Evolutionary conservation across 1,140 invertebrate species (phyloP).

Genomic region (Drosophila ohnishii): DNA sequence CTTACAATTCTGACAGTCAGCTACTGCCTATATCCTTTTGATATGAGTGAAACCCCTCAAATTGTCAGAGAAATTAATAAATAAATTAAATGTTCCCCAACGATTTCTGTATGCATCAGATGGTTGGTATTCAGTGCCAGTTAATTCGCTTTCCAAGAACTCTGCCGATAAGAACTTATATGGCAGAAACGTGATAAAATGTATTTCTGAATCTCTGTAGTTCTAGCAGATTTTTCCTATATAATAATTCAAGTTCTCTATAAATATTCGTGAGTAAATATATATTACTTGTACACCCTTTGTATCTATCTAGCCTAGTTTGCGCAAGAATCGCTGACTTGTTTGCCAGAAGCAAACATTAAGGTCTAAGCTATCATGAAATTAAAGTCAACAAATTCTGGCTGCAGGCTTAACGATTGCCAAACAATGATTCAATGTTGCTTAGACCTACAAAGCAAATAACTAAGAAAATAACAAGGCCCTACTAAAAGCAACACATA

Average conservation of each 20-base stretch:
- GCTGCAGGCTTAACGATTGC: slow-evolving; percentile 8
- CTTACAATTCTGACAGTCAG: background rate
- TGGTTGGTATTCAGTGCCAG: slow-evolving; percentile 7
- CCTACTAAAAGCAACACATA: background rate
- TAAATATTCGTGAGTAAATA: background rate
- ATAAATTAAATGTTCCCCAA: background rate
- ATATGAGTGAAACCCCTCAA: background rate
- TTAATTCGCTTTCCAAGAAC: slow-evolving; percentile 5
- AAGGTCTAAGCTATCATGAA: slow-evolving; percentile 26
- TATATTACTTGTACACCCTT: background rate
- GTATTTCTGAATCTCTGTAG: slow-evolving; percentile 1
- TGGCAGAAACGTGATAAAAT: slow-evolving; percentile 10
- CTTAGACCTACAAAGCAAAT: background rate
- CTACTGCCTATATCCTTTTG: background rate
- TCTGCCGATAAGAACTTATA: slow-evolving; percentile 5
- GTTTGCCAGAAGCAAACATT: slow-evolving; percentile 28
- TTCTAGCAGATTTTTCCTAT: slow-evolving; percentile 1
- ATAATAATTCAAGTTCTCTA: background rate
- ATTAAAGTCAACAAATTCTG: slow-evolving; percentile 38
- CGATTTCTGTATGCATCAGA: slow-evolving; percentile 2
- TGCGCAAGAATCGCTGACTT: slow-evolving; percentile 16
- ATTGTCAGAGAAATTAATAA: slow-evolving; percentile 5
- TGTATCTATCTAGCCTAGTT: slow-evolving; percentile 26
- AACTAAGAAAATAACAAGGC: background rate
- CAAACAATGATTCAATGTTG: slow-evolving; percentile 40